Conservation (phyloP, 2,113 vertebrate species). For the Recurvirostra avosetta region DNA sequence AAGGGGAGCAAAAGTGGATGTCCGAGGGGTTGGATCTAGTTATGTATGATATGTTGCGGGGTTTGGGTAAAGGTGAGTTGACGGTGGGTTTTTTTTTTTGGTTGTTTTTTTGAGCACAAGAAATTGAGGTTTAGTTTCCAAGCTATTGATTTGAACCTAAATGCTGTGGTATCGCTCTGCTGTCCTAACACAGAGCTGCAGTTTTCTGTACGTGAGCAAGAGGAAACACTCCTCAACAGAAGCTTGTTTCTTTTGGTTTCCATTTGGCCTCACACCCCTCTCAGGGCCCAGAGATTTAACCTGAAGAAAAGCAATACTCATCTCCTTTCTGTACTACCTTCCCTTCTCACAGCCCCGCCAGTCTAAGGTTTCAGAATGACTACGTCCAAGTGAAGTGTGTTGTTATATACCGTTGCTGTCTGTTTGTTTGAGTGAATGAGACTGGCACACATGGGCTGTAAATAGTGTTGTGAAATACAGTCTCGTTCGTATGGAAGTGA, state of each 20-base stretch:
- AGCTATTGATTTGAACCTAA: background rate
- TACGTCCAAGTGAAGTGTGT: background rate
- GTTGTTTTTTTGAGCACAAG: background rate
- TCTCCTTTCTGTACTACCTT: background rate
- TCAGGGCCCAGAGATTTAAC: background rate
- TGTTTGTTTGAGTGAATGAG: background rate
- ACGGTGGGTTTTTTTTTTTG: background rate
- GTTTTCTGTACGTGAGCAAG: background rate
- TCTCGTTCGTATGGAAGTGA: background rate
- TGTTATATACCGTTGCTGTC: background rate
- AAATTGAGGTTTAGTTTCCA: background rate
- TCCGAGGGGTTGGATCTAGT: background rate
- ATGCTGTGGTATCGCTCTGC: background rate
- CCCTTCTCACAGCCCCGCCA: background rate
- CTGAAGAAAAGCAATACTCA: background rate
- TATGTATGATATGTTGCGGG: rapidly evolving
- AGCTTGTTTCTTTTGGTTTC: background rate
- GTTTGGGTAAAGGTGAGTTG: background rate
- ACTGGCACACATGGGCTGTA: background rate
- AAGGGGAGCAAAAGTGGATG: background rate
- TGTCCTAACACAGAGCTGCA: background rate
- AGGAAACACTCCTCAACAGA: background rate
- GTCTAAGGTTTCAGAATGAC: background rate
- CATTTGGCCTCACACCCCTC: background rate
- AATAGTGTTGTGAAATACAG: background rate